Base-by-base conservation (phyloP, 1,140 invertebrate genomes). In the Nylanderia fulva region DNA sequence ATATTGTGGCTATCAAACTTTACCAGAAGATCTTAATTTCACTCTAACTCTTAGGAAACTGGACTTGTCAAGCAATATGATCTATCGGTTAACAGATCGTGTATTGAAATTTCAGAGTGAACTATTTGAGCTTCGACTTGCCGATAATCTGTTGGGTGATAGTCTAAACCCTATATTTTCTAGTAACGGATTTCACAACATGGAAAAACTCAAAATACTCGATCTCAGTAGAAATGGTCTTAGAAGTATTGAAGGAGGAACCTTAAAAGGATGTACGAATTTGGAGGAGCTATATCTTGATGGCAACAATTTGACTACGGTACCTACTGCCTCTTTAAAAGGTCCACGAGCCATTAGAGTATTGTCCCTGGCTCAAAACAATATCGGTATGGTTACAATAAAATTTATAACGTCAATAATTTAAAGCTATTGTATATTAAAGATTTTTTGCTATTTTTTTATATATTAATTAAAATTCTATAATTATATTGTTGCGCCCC, bases 131-230 rank as follows among this genome's bases (percentile, higher is more conserved):
- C 91, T 99, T 52, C 95, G 96, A 36, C 93, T 99, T 21, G 96
- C 96, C 11, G 96, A 98, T 90, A 99, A 99, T 93, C 94, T 98
- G 24, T 94, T 99, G 3, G 98, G 98, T 0, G 98, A 98, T 91
- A 98, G 97, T 88, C 94, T 98, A 0, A 98, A 98, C 94, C 98
- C 98, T 0, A 98, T 98, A 84, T 98, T 98, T 92, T 97, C 97
- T 1, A 97, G 96, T 13, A 96, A 96, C 27, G 98, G 98, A 92
- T 96, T 98, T 77, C 97, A 97, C 82, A 96, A 96, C n/a, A 92
- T 98, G 69, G 95, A 95, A 1, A 95, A 96, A 82, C 92, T 98
- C n/a, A 95, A 96, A 85, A 92, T 97, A 4, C 92, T 99, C 33
- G 97, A 98, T 94, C 94, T 98, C 7, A 97, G 96, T 29, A 96